Percentiles rank a stretch among this genome's conserved stretches.
Conservation (phyloP, 2,113 vertebrate species). For the Leucosticte australis region DNA sequence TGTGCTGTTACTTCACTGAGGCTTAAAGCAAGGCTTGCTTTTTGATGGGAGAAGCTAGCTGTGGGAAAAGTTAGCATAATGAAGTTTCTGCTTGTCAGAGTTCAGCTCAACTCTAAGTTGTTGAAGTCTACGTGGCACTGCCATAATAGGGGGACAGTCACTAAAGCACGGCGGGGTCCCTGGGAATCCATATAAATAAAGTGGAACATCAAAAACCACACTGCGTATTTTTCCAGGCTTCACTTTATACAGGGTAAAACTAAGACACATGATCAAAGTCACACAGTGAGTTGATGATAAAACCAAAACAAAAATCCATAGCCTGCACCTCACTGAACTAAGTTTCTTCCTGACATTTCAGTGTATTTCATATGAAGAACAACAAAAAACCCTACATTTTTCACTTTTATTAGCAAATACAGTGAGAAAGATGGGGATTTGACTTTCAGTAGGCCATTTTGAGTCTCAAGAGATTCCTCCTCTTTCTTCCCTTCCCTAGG, state of each 20-base stretch:
- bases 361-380: neutral
- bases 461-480: neutral
- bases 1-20: neutral
- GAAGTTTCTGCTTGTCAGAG: neutral
- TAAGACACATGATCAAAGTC: slow-evolving; percentile 22
- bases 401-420: neutral
- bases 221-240: neutral
- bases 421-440: neutral
- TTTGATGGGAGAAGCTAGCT: neutral
- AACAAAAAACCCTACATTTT: neutral
- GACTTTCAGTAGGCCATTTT: neutral
- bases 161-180: neutral
- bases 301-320: slow-evolving; percentile 6
- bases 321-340: neutral
- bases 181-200: neutral
- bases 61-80: neutral
- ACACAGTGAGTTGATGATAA: neutral
- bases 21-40: neutral
- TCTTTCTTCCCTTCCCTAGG: neutral
- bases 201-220: neutral
- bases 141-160: neutral
- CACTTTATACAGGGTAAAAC: neutral
- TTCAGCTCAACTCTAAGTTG: neutral
- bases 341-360: neutral
- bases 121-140: neutral